These are phyloP conservation scores for Bombus picipes DNA, from an alignment of 1,140 invertebrate species.

Conservation along the genomic window DNA sequence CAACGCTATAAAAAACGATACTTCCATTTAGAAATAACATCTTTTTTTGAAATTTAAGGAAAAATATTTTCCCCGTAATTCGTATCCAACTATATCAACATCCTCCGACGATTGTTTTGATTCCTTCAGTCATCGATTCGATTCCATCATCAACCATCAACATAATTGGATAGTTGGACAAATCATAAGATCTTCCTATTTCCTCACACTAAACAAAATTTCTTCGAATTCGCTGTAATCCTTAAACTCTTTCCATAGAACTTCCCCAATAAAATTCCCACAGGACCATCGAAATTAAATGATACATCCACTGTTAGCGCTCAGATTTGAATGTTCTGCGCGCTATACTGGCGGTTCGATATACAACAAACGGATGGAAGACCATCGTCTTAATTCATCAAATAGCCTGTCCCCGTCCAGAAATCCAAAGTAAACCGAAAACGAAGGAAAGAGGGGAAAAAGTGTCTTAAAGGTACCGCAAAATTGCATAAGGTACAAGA, in stretches of 20 bases:
- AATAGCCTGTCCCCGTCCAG: neutral
- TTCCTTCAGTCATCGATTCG: neutral
- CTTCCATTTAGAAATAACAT: neutral
- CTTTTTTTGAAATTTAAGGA: neutral
- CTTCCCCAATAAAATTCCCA: neutral
- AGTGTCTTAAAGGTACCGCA: neutral
- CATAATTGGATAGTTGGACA: neutral
- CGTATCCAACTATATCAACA: neutral
- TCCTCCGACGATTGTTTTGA: too few species aligned
- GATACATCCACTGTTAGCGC: neutral
- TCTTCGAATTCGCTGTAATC: neutral
- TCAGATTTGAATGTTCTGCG: neutral
- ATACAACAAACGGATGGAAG: neutral
- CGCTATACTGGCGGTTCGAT: neutral
- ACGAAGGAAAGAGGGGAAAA: neutral
- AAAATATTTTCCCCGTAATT: neutral
- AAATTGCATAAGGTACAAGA: neutral
- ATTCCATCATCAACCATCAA: neutral
- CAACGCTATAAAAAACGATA: neutral
- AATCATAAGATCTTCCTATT: neutral
- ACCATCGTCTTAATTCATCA: neutral
- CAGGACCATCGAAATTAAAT: neutral
- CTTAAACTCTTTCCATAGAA: neutral
- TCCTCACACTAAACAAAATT: neutral
- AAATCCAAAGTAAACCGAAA: neutral